Conservation (phyloP, 2,113 vertebrate genomes). For the Gavia stellata region DNA sequence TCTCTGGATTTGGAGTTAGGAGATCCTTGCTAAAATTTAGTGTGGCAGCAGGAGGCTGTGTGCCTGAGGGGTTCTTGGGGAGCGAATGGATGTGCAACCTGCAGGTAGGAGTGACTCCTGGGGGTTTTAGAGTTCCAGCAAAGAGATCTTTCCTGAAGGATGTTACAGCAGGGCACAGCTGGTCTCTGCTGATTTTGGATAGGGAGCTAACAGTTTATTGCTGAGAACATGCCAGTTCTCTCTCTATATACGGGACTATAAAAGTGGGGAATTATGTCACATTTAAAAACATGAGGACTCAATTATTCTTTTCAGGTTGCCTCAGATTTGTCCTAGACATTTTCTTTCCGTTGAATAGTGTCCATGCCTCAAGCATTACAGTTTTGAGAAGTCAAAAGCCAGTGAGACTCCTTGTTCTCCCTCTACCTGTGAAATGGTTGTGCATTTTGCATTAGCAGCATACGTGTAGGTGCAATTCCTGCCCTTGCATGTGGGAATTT, state of each 20-base stretch:
- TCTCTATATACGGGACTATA: not conserved
- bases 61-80: not conserved
- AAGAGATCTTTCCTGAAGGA: not conserved
- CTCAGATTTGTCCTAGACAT: not conserved
- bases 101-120: not conserved
- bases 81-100: slow-evolving; percentile 40
- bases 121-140: not conserved
- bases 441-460: not conserved
- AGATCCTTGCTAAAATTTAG: slow-evolving; percentile 48
- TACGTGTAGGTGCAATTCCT: not conserved
- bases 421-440: not conserved
- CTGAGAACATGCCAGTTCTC: not conserved
- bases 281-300: not conserved
- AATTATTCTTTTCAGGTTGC: not conserved
- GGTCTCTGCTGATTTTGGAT: not conserved
- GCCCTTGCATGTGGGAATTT: not conserved
- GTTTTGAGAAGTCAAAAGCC: not conserved
- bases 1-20: slow-evolving; percentile 59
- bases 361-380: not conserved
- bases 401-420: not conserved
- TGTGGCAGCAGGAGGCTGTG: slow-evolving; percentile 1
- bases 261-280: not conserved
- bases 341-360: not conserved
- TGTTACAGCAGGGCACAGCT: not conserved
- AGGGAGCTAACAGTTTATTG: not conserved